Evolutionary conservation across 2,888 invertebrate genomes (phyloP), one percentile per base, ranked within the genome.

Genomic region (Spialia ferax): DNA sequence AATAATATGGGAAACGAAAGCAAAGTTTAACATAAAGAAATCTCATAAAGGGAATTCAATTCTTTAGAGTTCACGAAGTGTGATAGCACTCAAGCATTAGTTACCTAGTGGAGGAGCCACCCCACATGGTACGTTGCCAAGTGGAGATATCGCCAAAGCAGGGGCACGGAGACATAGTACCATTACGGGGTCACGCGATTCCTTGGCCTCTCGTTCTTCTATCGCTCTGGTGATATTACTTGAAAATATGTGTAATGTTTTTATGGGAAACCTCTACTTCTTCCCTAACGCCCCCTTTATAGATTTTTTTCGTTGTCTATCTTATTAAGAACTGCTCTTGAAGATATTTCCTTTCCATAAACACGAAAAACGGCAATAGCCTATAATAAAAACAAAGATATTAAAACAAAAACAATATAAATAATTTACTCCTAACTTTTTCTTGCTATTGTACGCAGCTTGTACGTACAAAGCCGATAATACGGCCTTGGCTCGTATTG

Each of bases 141-240:
- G 76, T 75, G 84, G 92, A 79, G 92, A 92, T 87, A 91, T 92
- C 92, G 74, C 92, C 85, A 75, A 78, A 73, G 76, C 77, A 76
- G 76, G n/a, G n/a, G n/a, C n/a, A n/a, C n/a, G n/a, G n/a, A n/a
- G n/a, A n/a, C n/a, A n/a, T n/a, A n/a, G n/a, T n/a, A n/a, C n/a
- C n/a, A n/a, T n/a, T n/a, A n/a, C n/a, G n/a, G 72, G 69, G 72
- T 73, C 79, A 78, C 78, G 79, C 75, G 69, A 74, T 69, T 23
- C 23, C 38, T 38, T 32, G 50, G 62, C 69, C 63, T 70, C 67
- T 59, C 63, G 45, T 65, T 68, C 61, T 35, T 59, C 26, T 20
- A 23, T 45, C 48, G 15, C 15, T 48, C 23, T 48, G 18, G 42
- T 55, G 55, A 48, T 64, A 64, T 64, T 38, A 59, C 59, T 26